Base-by-base conservation (phyloP, 2,888 invertebrate species). In the Xanthia togata region DNA sequence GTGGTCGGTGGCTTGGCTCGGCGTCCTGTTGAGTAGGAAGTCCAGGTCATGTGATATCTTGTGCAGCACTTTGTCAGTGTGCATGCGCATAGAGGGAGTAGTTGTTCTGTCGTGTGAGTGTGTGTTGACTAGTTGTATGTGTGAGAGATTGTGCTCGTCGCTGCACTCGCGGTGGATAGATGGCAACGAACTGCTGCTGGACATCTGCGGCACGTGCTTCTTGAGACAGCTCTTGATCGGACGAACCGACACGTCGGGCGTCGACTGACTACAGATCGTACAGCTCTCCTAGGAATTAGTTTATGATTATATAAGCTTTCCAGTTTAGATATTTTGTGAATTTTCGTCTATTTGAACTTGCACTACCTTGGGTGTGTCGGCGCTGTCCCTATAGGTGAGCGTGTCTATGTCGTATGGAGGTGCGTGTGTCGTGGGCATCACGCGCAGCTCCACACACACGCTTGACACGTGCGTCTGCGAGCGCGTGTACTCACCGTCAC, bases 11-110 rank as follows among this genome's bases (percentile, higher is more conserved):
- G 91, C 88, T 91, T 91, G 67, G 93, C 93, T 79, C 95, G 96
- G 80, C 73, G 97, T 97, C 81, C 98, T 97, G 93, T 98, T 98
- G 79, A 98, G 95, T 87, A 98, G 95, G 95, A 98, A 98, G 94
- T 98, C 98, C 87, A 98, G 95, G 94, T 98, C 98, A 90, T 98
- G 98, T 1, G 98, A 98, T 90, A 98, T 98, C 91, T 98, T 97
- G 94, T 98, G 98, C 70, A 98, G 94, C 97, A 98, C 98, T 76
- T 97, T 97, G 87, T 97, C 97, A 53, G 95, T 93, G 73, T 95
- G 94, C 0, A 94, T 93, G 0, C 31, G 93, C 92, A 79, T 94
- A 93, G 87, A 96, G 95, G 44, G 94, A 93, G 83, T 92, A 93
- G 38, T 94, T 94, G 41, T 94, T 94, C 82, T 94, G 93, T 60